Percentiles rank a stretch among this genome's conserved stretches.
Evolutionary conservation across 1,140 invertebrate species (phyloP).

Genomic region (Drosophila lowei): DNA sequence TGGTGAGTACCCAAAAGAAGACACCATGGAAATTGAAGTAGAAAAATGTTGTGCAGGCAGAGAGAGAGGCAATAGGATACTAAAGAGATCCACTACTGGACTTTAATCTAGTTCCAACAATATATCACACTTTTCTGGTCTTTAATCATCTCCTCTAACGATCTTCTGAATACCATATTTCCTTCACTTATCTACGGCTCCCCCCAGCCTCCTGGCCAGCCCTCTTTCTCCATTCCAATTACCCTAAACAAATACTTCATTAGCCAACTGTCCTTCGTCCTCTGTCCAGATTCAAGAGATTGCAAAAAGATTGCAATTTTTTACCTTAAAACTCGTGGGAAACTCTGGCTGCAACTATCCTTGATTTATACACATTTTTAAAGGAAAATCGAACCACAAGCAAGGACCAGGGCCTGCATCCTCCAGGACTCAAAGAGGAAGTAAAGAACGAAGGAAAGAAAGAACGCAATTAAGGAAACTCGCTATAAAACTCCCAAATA

Average conservation of each 20-base stretch:
- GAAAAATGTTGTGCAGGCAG: no score
- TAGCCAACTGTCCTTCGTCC: constrained; percentile 10
- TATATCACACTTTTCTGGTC: no score
- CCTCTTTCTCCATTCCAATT: constrained; percentile 3
- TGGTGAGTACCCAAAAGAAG: constrained; percentile 44
- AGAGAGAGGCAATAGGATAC: no score
- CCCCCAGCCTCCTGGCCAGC: not conserved
- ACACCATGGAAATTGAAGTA: constrained; percentile 28
- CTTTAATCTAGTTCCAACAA: no score
- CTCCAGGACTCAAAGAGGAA: constrained; percentile 1
- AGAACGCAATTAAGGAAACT: constrained; percentile 58
- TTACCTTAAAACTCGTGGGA: constrained; percentile 74
- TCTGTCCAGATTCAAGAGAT: constrained; percentile 15
- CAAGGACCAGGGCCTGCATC: constrained; percentile 24
- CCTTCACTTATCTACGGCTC: not conserved
- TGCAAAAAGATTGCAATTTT: constrained; percentile 46
- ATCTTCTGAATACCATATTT: no score
- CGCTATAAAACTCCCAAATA: constrained; percentile 40
- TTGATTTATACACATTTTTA: constrained; percentile 16
- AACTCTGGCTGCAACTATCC: constrained; percentile 23
- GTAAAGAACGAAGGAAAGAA: constrained; percentile 12
- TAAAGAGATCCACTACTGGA: no score
- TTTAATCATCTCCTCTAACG: not conserved
- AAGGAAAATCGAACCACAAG: constrained; percentile 50
- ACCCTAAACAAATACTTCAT: constrained; percentile 43